A percentile compares a stretch with the other conserved stretches of the same genome.
phyloP scores from a whole-genome alignment of 2,888 invertebrate species.

The Melieria picta region DNA sequence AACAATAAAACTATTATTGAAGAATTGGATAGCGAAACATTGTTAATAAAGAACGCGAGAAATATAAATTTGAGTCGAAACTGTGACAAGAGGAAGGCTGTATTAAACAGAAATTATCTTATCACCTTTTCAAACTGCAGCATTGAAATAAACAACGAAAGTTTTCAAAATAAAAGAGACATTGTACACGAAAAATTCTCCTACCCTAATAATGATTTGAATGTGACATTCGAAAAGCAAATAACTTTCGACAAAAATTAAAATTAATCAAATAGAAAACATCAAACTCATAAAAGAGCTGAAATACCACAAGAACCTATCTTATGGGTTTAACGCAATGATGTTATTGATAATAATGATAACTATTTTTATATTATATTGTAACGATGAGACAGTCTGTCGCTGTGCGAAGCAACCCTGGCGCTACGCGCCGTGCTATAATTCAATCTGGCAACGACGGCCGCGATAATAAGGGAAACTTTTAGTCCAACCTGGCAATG shows the following conservation, averaged over 20 bases:
- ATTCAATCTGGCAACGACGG: too few relatives aligned
- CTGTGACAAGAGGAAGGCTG: conserved; percentile 9
- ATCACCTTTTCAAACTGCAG: neutral
- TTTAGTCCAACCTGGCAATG: too few relatives aligned
- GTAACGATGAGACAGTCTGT: too few relatives aligned
- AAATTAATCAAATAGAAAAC: conserved; percentile 1
- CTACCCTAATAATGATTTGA: neutral
- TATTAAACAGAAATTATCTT: neutral
- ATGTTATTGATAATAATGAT: neutral
- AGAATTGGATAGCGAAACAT: neutral
- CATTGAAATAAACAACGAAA: too few relatives aligned
- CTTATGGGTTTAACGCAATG: neutral
- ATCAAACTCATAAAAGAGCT: conserved; percentile 1
- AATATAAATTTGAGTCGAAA: conserved; percentile 19
- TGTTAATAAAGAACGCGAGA: conserved; percentile 16
- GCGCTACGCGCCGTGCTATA: too few relatives aligned
- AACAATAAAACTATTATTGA: conserved; percentile 14
- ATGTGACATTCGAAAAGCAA: conserved; percentile 2
- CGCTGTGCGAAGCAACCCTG: too few relatives aligned
- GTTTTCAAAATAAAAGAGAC: neutral
- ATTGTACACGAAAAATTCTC: conserved; percentile 4
- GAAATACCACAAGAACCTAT: conserved; percentile 3
- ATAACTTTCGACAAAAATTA: neutral
- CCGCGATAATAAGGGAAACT: too few relatives aligned
- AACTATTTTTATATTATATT: neutral